phyloP scores from a whole-genome alignment of 2,113 vertebrate genomes.

The Pontoporia blainvillei region DNA sequence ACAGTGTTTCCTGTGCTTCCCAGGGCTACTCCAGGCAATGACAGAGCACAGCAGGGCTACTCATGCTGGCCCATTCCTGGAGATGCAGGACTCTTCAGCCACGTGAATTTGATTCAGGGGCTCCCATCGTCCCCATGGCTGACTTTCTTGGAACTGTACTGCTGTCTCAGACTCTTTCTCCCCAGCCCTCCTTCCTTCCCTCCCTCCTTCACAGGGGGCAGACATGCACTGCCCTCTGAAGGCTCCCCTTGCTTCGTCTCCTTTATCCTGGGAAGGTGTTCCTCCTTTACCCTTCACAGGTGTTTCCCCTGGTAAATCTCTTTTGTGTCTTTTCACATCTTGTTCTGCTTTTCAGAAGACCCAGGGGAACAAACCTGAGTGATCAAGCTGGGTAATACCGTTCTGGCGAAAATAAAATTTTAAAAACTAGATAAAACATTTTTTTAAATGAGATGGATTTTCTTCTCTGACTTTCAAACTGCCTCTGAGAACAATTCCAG shows the following conservation, averaged over 20 bases:
- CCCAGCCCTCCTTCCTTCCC: no score
- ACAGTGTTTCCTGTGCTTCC: neutral
- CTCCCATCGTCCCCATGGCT: neutral
- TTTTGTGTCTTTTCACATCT: neutral
- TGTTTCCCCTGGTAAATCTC: neutral
- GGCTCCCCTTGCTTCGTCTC: neutral
- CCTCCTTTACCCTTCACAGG: neutral
- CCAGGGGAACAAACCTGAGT: neutral
- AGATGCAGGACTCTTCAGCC: neutral
- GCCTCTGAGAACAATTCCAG: neutral
- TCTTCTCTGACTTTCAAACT: constrained; percentile 5
- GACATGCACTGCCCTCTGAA: neutral
- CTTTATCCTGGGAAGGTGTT: neutral
- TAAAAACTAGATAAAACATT: neutral
- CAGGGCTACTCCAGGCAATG: neutral
- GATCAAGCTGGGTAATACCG: neutral
- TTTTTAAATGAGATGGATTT: neutral
- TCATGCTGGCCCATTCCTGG: neutral
- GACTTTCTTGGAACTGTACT: neutral
- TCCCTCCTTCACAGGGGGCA: neutral
- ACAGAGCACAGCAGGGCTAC: neutral
- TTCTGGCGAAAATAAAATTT: neutral
- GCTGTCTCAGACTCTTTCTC: neutral
- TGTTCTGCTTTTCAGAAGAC: neutral
- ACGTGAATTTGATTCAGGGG: neutral